phyloP scores from a whole-genome alignment of 1,140 invertebrate species.

The Drosophila albomicans region DNA sequence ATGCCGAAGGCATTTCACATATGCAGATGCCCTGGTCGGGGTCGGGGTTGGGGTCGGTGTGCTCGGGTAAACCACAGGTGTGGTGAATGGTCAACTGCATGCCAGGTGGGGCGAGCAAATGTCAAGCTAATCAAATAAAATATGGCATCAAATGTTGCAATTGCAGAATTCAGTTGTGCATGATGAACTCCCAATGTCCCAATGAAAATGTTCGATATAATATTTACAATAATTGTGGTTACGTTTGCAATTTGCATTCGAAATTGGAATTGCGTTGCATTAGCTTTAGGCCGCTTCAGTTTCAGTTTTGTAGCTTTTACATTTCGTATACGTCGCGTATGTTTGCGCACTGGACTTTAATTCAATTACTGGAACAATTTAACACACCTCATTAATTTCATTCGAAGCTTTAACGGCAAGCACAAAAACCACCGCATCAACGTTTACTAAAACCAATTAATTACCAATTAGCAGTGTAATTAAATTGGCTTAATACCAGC shows the following conservation, averaged over 20 bases:
- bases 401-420: conserved; percentile 6
- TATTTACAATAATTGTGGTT: conserved; percentile 34
- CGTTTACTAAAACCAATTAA: conserved; percentile 40
- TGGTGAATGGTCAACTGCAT: conserved; percentile 26
- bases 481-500: conserved; percentile 12
- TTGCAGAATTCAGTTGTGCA: conserved; percentile 10
- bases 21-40: neutral
- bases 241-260: conserved; percentile 26
- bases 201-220: neutral
- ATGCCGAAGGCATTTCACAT: neutral
- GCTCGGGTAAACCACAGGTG: conserved; percentile 25
- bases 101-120: conserved; percentile 5
- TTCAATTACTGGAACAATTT: conserved; percentile 47
- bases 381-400: conserved; percentile 43
- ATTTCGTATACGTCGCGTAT: conserved; percentile 21
- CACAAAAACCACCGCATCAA: neutral
- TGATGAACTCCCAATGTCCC: neutral
- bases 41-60: no score
- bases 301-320: neutral
- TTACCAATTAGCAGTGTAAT: conserved; percentile 44
- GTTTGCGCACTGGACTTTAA: conserved; percentile 13
- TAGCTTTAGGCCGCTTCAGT: conserved; percentile 16
- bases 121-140: conserved; percentile 49
- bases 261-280: conserved; percentile 16
- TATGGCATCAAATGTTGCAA: conserved; percentile 21